Evolutionary conservation across 1,140 invertebrate genomes (phyloP).

Genomic region (Aricia agestis): DNA sequence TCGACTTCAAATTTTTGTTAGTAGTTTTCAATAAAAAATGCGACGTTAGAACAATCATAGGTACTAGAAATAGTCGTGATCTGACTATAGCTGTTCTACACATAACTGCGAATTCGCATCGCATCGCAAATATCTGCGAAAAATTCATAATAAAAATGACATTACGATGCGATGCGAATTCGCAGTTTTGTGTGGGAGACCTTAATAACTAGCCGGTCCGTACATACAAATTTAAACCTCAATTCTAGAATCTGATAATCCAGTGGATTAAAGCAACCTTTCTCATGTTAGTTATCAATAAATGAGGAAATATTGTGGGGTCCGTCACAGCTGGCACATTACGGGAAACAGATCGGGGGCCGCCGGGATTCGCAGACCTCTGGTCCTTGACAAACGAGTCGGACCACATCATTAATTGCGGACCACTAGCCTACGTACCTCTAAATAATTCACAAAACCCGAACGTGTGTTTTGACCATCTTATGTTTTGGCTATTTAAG

Average conservation of each 20-base stretch:
- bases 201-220: too few species aligned
- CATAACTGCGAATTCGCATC: too few species aligned
- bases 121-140: too few species aligned
- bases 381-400: constrained; percentile 60
- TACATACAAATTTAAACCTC: too few species aligned
- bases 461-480: constrained; percentile 9
- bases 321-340: constrained; percentile 44
- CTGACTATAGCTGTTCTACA: too few species aligned
- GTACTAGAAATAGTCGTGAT: too few species aligned
- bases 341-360: constrained; percentile 47
- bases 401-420: constrained; percentile 69
- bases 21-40: too few species aligned
- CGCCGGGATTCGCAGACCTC: constrained; percentile 37
- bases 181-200: too few species aligned
- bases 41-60: too few species aligned
- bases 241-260: not conserved
- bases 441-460: constrained; percentile 67
- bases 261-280: not conserved
- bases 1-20: too few species aligned
- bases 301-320: constrained; percentile 35
- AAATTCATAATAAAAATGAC: too few species aligned
- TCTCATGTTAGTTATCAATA: constrained; percentile 31
- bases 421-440: constrained; percentile 48
- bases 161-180: too few species aligned
- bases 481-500: constrained; percentile 7